Percentiles rank a stretch among this genome's conserved stretches.
Evolutionary conservation across 2,888 invertebrate genomes (phyloP).

Genomic region (Microchrysa polita): DNA sequence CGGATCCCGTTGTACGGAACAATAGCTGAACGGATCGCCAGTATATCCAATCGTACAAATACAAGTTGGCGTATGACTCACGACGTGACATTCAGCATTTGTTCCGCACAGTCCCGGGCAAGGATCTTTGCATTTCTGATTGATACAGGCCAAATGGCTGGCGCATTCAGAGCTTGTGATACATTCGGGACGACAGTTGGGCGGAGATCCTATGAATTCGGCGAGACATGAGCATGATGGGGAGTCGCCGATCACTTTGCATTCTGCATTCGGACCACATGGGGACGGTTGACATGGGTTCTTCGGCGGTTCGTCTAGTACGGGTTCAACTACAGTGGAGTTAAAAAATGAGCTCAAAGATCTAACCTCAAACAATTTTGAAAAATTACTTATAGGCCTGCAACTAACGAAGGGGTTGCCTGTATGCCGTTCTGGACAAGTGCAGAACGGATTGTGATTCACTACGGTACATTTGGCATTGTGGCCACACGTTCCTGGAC

Average conservation of each 20-base stretch:
- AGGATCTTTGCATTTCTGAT: slow-evolving; percentile 79
- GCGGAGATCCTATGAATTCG: slow-evolving; percentile 75
- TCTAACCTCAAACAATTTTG: not conserved
- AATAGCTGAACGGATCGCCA: slow-evolving; percentile 60
- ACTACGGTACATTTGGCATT: slow-evolving; percentile 77
- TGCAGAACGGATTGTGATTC: slow-evolving; percentile 83
- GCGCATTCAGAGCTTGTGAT: slow-evolving; percentile 79
- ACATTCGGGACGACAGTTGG: slow-evolving; percentile 79
- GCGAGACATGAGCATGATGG: slow-evolving; percentile 79
- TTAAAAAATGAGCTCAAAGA: not conserved
- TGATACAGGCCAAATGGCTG: slow-evolving; percentile 74
- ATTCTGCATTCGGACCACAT: slow-evolving; percentile 69
- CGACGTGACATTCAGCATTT: slow-evolving; percentile 77
- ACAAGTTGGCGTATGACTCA: slow-evolving; percentile 83
- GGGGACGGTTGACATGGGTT: slow-evolving; percentile 67
- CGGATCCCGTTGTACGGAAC: slow-evolving; percentile 54
- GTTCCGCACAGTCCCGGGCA: slow-evolving; percentile 77
- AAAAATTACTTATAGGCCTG: slow-evolving; percentile 67
- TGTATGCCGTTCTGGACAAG: slow-evolving; percentile 73
- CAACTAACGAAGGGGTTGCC: slow-evolving; percentile 82
- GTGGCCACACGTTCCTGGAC: slow-evolving; percentile 79
- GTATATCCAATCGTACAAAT: slow-evolving; percentile 68
- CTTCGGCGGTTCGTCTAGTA: slow-evolving; percentile 53
- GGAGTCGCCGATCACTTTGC: slow-evolving; percentile 68
- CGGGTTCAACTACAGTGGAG: slow-evolving; percentile 54